Evolutionary conservation across 2,888 invertebrate genomes (phyloP), one percentile per base, ranked within the genome.

Genomic region (Molanna angustata): DNA sequence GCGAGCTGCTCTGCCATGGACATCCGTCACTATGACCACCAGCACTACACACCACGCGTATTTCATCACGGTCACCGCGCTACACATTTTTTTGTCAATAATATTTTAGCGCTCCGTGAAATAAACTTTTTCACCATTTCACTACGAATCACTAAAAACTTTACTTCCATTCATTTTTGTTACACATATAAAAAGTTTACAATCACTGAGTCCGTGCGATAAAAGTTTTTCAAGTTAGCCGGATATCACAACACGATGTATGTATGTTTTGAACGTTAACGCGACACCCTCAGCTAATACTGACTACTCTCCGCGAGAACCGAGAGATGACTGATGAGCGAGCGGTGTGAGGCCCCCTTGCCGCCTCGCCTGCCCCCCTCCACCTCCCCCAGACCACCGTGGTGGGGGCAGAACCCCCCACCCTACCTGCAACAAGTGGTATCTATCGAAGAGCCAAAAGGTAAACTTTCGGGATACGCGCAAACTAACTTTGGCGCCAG

Each of bases 241-340:
- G 40, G 20, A 41, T 14, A 27, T 45, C 42, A 49, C 39, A 48
- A 50, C 21, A 17, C n/a, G n/a, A n/a, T 32, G 22, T 22, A 27
- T 19, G 20, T 33, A 44, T 39, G 31, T 22, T 51, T 21, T 27
- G 13, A 43, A 33, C 13, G 16, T 6, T 18, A 35, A n/a, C 6
- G 31, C 40, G 40, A 13, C 21, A 31, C 22, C 19, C 19, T 45
- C 44, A 2, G 17, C 32, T 14, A n/a, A n/a, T n/a, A 9, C 7
- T 20, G 4, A 49, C 55, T 41, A 45, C 55, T 56, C 58, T 49
- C 45, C 18, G 18, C 51, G 47, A 37, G 14, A 19, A 53, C 35
- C 41, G 56, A 56, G 54, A 54, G 58, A 56, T 42, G 45, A 58
- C 58, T 51, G 45, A 48, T 42, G 22, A 41, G 51, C 33, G 27